These are phyloP conservation scores for Oscheius sp. DNA, from an alignment of 2,888 invertebrate species.

Conservation along the genomic window DNA sequence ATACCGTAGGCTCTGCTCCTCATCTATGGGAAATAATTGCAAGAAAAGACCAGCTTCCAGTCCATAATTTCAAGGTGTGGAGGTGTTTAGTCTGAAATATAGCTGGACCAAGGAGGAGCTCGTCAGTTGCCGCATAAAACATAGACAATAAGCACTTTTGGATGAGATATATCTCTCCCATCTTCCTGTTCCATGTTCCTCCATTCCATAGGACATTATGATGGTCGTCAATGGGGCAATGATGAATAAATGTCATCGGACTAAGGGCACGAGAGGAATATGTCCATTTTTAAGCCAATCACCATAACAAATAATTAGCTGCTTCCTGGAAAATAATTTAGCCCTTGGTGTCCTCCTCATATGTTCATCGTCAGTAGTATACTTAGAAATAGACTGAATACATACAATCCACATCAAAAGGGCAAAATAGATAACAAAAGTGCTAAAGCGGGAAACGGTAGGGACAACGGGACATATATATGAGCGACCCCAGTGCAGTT, in stretches of 20 bases:
- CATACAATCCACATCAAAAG: neutral
- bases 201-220: too few species aligned
- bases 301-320: neutral
- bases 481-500: constrained; percentile 3
- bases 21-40: neutral
- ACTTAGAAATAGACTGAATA: neutral
- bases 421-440: neutral
- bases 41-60: constrained; percentile 3
- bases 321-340: constrained; percentile 10
- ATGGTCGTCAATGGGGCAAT: too few species aligned
- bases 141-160: too few species aligned
- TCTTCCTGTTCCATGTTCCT: too few species aligned
- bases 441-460: neutral
- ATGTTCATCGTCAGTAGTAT: neutral
- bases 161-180: too few species aligned
- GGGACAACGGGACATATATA: constrained; percentile 1
- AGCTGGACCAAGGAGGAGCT: neutral
- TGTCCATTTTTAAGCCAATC: neutral
- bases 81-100: constrained; percentile 7
- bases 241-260: too few species aligned
- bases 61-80: constrained; percentile 6
- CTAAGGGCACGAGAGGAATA: too few species aligned
- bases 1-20: neutral
- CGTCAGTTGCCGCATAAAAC: constrained; percentile 1
- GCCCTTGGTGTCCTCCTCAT: neutral